Conservation (phyloP, 2,113 vertebrate species). For the Recurvirostra avosetta region DNA sequence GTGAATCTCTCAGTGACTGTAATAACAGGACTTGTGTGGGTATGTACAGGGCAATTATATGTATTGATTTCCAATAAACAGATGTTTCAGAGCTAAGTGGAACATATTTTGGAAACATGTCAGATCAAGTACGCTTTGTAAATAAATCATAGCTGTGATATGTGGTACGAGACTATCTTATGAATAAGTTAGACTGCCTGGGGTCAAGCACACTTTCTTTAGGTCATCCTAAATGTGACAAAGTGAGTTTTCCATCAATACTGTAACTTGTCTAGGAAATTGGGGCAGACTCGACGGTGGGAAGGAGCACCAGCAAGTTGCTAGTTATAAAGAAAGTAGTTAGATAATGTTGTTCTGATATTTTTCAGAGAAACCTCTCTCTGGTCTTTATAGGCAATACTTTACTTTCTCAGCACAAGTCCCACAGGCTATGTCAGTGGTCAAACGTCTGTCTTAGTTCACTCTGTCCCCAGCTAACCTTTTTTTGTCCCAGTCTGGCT, state of each 20-base stretch:
- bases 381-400: neutral
- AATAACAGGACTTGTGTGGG: neutral
- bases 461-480: neutral
- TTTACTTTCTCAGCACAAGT: neutral
- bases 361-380: neutral
- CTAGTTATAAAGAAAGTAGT: neutral
- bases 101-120: neutral
- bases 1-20: neutral
- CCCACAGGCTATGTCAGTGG: neutral
- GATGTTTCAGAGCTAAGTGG: neutral
- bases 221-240: neutral
- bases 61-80: conserved; percentile 29
- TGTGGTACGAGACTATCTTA: neutral
- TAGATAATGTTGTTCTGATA: neutral
- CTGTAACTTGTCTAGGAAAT: neutral
- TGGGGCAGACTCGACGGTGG: accelerated
- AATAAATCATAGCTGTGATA: neutral
- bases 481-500: neutral
- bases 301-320: neutral
- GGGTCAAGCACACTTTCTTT: neutral
- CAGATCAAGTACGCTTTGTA: neutral
- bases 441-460: neutral
- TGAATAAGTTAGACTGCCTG: neutral
- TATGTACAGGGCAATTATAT: neutral
- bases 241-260: neutral